phyloP scores from a whole-genome alignment of 1,140 invertebrate species.

The Scylla paramamosain region DNA sequence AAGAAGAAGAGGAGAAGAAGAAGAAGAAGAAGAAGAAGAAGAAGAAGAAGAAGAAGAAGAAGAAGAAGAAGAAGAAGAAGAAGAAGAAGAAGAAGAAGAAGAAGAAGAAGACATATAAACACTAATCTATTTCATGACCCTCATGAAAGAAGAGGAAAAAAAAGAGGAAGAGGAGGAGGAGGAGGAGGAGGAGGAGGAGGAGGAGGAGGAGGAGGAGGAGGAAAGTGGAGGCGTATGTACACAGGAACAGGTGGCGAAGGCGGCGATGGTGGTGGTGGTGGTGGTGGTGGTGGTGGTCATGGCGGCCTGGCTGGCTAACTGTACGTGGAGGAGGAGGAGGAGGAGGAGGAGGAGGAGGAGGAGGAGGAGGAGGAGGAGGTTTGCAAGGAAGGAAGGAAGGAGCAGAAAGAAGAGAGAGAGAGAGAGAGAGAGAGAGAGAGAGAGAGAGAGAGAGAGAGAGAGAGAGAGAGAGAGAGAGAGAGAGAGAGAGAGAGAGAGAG shows the following conservation, averaged over 20 bases:
- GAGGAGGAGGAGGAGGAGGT: no score
- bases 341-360: background rate
- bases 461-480: no score
- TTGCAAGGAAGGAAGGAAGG: no score
- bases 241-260: background rate
- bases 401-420: no score
- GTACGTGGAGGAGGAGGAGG: background rate
- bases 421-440: no score
- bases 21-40: background rate
- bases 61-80: background rate
- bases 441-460: no score
- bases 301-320: background rate
- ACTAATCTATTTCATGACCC: no score
- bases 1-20: background rate
- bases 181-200: background rate
- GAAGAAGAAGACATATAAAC: no score
- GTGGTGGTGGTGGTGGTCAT: background rate
- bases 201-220: slow-evolving; percentile 1
- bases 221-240: background rate
- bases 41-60: background rate
- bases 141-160: no score
- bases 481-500: no score
- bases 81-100: no score
- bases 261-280: background rate
- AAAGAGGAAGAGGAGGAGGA: no score